Evolutionary conservation across 2,888 invertebrate species (phyloP).

Genomic region (Pristionchus maxplancki): DNA sequence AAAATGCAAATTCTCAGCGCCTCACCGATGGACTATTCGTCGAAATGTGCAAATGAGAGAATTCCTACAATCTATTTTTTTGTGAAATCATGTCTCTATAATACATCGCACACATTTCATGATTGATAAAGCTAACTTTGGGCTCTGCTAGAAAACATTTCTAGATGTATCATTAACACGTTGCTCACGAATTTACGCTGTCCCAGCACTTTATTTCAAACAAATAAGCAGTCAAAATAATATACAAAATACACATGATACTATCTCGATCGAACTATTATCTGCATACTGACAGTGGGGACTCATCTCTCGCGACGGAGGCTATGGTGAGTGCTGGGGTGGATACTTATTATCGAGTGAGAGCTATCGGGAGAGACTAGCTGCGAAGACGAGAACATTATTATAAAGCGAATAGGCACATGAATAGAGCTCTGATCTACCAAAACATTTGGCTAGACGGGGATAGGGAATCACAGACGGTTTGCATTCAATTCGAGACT

Average conservation of each 20-base stretch:
- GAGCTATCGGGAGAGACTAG: neutral
- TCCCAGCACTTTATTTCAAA: constrained; percentile 20
- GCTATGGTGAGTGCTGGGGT: neutral
- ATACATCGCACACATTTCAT: no score
- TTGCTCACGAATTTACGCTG: no score
- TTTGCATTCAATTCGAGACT: neutral
- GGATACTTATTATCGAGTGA: neutral
- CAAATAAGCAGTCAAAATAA: neutral
- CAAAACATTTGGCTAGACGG: constrained; percentile 8
- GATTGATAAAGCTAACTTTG: no score
- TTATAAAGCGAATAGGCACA: neutral
- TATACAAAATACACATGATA: constrained; percentile 1
- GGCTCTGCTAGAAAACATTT: no score
- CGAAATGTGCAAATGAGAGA: no score
- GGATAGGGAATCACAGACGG: neutral
- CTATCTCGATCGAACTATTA: neutral
- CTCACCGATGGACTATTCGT: no score
- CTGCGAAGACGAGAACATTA: neutral
- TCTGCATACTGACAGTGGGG: constrained; percentile 10
- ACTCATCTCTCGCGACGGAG: neutral
- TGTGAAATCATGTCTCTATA: no score
- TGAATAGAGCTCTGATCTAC: neutral
- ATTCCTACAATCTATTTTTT: no score
- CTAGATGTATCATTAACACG: no score
- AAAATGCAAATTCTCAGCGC: no score